Evolutionary conservation across 2,888 invertebrate genomes (phyloP).

Genomic region (Orchestes rusci): DNA sequence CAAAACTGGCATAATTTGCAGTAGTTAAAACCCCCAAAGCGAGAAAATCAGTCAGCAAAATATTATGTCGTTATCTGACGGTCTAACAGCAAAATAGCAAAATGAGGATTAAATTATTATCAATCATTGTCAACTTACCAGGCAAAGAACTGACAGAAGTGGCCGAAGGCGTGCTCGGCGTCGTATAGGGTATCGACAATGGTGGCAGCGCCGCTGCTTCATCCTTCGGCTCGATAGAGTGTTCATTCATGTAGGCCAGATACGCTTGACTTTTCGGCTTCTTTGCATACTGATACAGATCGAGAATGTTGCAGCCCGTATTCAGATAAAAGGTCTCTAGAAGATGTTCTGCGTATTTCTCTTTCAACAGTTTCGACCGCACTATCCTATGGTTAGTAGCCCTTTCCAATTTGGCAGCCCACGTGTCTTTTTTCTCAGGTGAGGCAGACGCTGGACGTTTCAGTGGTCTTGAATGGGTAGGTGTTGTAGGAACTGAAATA

Average conservation of each 20-base stretch:
- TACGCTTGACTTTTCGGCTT: slow-evolving; percentile 69
- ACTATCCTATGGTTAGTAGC: slow-evolving; percentile 66
- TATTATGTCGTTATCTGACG: no score
- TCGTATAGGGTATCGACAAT: slow-evolving; percentile 29
- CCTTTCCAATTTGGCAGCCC: slow-evolving; percentile 54
- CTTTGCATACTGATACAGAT: slow-evolving; percentile 78
- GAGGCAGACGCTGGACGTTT: slow-evolving; percentile 45
- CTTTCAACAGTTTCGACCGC: slow-evolving; percentile 61
- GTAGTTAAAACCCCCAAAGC: no score
- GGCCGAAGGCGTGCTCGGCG: slow-evolving; percentile 38
- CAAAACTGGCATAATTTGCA: no score
- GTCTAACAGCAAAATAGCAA: no score
- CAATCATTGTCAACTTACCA: slow-evolving; percentile 36
- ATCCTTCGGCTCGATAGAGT: slow-evolving; percentile 40
- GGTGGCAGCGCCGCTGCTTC: slow-evolving; percentile 42
- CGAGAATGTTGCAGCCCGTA: slow-evolving; percentile 81
- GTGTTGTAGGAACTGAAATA: slow-evolving; percentile 26
- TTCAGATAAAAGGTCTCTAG: slow-evolving; percentile 84
- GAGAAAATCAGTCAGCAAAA: no score
- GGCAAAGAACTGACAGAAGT: slow-evolving; percentile 40
- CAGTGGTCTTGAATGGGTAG: slow-evolving; percentile 32
- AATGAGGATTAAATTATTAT: no score
- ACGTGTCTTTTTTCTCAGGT: slow-evolving; percentile 46
- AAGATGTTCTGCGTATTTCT: slow-evolving; percentile 69
- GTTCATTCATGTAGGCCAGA: slow-evolving; percentile 64